These are phyloP conservation scores for Grammomys dolichurus DNA, from an alignment of 2,113 vertebrate genomes.

Conservation along the genomic window DNA sequence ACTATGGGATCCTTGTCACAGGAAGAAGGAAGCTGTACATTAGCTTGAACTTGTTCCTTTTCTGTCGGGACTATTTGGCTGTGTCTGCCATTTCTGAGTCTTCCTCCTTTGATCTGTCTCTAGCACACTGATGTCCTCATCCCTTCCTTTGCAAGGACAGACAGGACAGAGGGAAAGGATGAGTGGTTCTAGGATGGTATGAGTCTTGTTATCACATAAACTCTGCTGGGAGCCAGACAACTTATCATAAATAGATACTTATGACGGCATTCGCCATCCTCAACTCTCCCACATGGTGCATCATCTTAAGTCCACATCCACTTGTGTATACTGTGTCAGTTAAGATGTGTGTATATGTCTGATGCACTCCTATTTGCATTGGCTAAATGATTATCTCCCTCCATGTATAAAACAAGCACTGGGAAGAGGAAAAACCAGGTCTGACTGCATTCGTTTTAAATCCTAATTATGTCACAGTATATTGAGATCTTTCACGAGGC, in stretches of 20 bases:
- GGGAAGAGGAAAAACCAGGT: background rate
- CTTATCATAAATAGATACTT: background rate
- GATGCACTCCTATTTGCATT: background rate
- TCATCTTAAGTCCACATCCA: background rate
- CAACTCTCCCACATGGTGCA: background rate
- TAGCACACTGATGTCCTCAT: background rate
- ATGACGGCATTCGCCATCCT: background rate
- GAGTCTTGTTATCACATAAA: background rate
- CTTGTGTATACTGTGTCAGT: background rate
- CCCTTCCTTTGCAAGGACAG: constrained; percentile 3
- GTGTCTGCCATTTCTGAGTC: background rate
- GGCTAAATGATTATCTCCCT: background rate
- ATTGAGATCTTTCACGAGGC: background rate
- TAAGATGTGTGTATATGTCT: background rate
- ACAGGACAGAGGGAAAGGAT: background rate
- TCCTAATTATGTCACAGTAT: background rate
- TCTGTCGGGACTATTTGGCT: constrained; percentile 7
- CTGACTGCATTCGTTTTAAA: constrained; percentile 1
- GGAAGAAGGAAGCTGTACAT: constrained; percentile 5
- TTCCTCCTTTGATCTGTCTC: constrained; percentile 22
- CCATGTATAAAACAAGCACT: background rate
- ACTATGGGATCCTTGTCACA: background rate
- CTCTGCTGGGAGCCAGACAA: constrained; percentile 9
- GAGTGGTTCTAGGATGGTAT: background rate
- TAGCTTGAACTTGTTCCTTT: constrained; percentile 7